Conservation (phyloP, 2,888 invertebrate species). For the Euproctis similis region DNA sequence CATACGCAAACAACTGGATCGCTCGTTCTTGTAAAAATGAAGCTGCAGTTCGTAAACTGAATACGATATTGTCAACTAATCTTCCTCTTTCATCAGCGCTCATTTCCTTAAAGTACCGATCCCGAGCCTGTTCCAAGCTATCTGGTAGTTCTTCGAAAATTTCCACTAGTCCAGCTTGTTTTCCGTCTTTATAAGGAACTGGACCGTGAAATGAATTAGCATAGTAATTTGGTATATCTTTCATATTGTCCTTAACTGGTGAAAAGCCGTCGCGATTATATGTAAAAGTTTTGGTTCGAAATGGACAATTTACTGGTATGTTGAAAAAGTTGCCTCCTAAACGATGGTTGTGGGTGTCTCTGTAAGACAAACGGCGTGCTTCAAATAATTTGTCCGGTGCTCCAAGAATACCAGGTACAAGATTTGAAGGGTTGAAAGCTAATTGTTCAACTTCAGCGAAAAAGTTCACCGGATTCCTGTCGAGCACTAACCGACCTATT, state of each 20-base stretch:
- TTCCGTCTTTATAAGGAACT: slow-evolving; percentile 77
- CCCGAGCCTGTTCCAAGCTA: slow-evolving; percentile 88
- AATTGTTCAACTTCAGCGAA: slow-evolving; percentile 94
- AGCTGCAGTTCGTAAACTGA: background rate
- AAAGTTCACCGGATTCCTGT: slow-evolving; percentile 91
- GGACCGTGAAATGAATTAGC: slow-evolving; percentile 96
- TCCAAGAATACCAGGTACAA: slow-evolving; percentile 92
- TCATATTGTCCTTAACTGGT: slow-evolving; percentile 85
- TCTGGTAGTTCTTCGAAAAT: slow-evolving; percentile 83
- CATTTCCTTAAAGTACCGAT: slow-evolving; percentile 85
- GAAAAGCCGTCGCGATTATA: slow-evolving; percentile 92
- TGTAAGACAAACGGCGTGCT: slow-evolving; percentile 88
- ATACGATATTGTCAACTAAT: slow-evolving; percentile 83
- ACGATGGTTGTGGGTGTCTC: slow-evolving; percentile 89
- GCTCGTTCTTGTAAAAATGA: background rate
- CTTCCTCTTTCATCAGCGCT: slow-evolving; percentile 82
- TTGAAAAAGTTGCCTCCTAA: slow-evolving; percentile 93
- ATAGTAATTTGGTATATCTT: slow-evolving; percentile 92
- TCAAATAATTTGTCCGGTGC: slow-evolving; percentile 93
- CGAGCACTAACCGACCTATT: slow-evolving; percentile 87
- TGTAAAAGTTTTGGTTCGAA: slow-evolving; percentile 76
- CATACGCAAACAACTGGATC: background rate
- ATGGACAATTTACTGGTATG: slow-evolving; percentile 95
- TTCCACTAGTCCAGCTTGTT: slow-evolving; percentile 67
- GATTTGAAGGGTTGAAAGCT: slow-evolving; percentile 89